Evolutionary conservation across 2,888 invertebrate species (phyloP), one percentile per base, ranked within the genome.

Genomic region (Electrophaes corylata): DNA sequence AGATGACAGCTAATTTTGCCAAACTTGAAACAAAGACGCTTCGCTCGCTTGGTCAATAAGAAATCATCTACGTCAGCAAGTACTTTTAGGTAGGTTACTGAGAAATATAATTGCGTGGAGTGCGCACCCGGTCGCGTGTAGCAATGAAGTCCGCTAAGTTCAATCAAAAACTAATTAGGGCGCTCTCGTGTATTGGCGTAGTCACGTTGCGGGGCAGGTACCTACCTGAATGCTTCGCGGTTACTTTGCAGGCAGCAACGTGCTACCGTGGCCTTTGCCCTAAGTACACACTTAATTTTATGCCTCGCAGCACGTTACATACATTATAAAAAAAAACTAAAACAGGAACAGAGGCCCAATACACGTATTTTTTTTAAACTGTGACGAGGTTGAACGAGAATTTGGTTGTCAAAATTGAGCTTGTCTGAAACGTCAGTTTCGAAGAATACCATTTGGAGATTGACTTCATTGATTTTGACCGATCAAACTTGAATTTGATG

Each of bases 131-230:
- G 4, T 53, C 46, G 33, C 39, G 55, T 55, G 57, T 55, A 55
- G 46, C 51, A 51, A 33, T 44, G 57, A 67, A 59, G 47, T 59
- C 65, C 60, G 58, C 51, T 45, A 69, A 65, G 23, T 64, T 59
- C 69, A 68, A 69, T 71, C 60, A 65, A 10, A 57, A 70, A 57
- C 66, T 66, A 71, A 72, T 72, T 66, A 70, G 64, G 19, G 45
- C 33, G 26, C 39, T 29, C 41, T 45, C 53, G 57, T 55, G 51
- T 41, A 35, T 54, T 45, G 48, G 60, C 39, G 60, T 43, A 19
- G n/a, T 44, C 58, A 55, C 61, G 69, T 64, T 54, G 23, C 26
- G 26, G 29, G 31, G 20, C 14, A 11, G n/a, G n/a, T n/a, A n/a
- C n/a, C n/a, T 20, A 19, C 40, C 16, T 40, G 12, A 8, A 18